These are phyloP conservation scores for Pinna nobilis DNA, from an alignment of 1,140 invertebrate genomes.

Conservation along the genomic window DNA sequence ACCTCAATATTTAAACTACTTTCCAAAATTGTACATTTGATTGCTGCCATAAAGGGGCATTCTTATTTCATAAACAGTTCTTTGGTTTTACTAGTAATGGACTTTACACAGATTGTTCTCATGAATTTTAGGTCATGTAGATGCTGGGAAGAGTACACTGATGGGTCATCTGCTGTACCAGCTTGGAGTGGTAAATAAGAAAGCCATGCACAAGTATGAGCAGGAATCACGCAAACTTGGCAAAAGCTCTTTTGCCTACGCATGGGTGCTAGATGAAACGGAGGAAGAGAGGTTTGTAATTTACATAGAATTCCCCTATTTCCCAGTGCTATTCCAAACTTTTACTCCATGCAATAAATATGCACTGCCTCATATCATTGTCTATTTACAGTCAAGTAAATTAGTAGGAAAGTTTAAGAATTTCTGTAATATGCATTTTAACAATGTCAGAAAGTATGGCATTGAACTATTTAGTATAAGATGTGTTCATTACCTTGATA, in stretches of 20 bases:
- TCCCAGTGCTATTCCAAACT: not conserved
- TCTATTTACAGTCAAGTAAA: too few relatives aligned
- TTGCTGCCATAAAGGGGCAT: too few relatives aligned
- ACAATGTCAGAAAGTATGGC: too few relatives aligned
- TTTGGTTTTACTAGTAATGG: too few relatives aligned
- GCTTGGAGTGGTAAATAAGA: constrained; percentile 92
- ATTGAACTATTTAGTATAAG: too few relatives aligned
- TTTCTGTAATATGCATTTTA: not conserved
- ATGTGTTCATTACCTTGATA: too few relatives aligned
- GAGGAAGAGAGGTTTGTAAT: constrained; percentile 90
- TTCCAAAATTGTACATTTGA: too few relatives aligned
- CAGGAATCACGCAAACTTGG: constrained; percentile 98
- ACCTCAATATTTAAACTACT: too few relatives aligned
- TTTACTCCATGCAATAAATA: too few relatives aligned
- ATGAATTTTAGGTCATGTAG: constrained; percentile 89
- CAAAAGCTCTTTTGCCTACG: constrained; percentile 98
- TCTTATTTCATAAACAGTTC: too few relatives aligned
- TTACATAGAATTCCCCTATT: not conserved
- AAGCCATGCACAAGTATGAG: constrained; percentile 97
- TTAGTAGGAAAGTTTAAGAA: not conserved
- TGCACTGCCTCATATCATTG: too few relatives aligned
- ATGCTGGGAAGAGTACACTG: constrained; percentile 98
- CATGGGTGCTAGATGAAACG: constrained; percentile 99
- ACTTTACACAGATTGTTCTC: too few relatives aligned
- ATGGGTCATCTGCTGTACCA: constrained; percentile 95